Evolutionary conservation across 2,797 vertebrate genomes (phyloP).

Genomic region (Crenuchus spilurus): DNA sequence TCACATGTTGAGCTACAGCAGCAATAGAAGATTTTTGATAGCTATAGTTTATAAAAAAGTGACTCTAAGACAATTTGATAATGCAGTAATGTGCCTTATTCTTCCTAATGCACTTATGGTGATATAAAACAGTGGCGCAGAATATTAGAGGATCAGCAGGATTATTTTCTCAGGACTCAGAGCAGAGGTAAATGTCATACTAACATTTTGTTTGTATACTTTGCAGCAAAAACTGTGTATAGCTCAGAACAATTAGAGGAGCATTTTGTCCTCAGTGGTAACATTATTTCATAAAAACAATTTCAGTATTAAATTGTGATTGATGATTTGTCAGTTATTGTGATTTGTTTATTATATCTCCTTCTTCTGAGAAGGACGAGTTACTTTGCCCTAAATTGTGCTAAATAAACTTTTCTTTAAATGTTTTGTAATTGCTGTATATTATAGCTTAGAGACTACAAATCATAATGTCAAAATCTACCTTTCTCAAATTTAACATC

Average conservation of each 20-base stretch:
- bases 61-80: background rate
- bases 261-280: slow-evolving; percentile 49
- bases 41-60: background rate
- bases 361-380: background rate
- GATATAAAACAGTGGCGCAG: slow-evolving; percentile 29
- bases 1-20: slow-evolving; percentile 2
- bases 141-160: slow-evolving; percentile 5
- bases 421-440: background rate
- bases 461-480: too few species aligned
- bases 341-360: background rate
- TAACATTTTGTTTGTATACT: slow-evolving; percentile 65
- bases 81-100: slow-evolving; percentile 24
- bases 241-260: slow-evolving; percentile 45
- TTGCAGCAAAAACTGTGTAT: slow-evolving; percentile 72
- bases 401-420: background rate
- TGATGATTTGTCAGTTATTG: background rate
- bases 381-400: background rate
- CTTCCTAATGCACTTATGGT: slow-evolving; percentile 42
- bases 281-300: slow-evolving; percentile 49
- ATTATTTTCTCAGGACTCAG: slow-evolving; percentile 42
- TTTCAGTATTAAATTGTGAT: slow-evolving; percentile 33
- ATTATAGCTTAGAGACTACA: background rate
- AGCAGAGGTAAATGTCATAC: slow-evolving; percentile 51
- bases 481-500: too few species aligned
- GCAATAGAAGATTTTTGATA: background rate